phyloP scores from a whole-genome alignment of 2,888 invertebrate species.

The Thymelicus lineola region DNA sequence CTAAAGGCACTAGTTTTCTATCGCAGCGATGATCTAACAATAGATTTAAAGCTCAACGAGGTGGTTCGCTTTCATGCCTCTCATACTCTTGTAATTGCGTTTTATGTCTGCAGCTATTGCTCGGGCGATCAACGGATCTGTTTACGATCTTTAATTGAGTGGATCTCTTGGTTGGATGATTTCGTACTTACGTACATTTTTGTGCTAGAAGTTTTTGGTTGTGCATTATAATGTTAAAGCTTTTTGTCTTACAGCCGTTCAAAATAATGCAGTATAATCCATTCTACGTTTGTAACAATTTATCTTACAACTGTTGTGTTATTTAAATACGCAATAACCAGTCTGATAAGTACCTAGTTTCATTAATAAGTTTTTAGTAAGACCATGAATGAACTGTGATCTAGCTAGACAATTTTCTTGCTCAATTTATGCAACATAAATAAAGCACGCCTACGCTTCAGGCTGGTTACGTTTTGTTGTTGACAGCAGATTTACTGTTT shows the following conservation, averaged over 20 bases:
- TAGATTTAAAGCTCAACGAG: constrained; percentile 57
- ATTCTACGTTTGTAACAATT: neutral
- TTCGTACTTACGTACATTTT: neutral
- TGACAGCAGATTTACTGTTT: constrained; percentile 31
- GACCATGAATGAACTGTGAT: constrained; percentile 32
- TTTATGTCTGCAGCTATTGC: constrained; percentile 56
- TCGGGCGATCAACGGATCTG: constrained; percentile 54
- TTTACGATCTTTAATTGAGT: constrained; percentile 45
- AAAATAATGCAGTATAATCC: no score
- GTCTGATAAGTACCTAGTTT: neutral
- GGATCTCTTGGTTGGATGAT: constrained; percentile 25
- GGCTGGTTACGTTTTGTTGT: constrained; percentile 18
- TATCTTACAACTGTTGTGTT: neutral
- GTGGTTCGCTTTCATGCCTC: constrained; percentile 58
- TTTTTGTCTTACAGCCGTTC: no score
- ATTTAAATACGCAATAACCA: neutral
- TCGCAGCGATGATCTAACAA: constrained; percentile 55
- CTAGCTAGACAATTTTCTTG: constrained; percentile 23
- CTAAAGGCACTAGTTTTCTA: constrained; percentile 50
- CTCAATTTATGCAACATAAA: constrained; percentile 40
- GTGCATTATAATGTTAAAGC: no score
- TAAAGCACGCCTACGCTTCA: constrained; percentile 41
- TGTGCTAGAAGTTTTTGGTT: no score
- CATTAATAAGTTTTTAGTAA: constrained; percentile 30
- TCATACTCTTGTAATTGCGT: constrained; percentile 60